Percentiles rank a stretch among this genome's conserved stretches.
Conservation (phyloP, 1,140 invertebrate genomes). For the Anadara kagoshimensis region DNA sequence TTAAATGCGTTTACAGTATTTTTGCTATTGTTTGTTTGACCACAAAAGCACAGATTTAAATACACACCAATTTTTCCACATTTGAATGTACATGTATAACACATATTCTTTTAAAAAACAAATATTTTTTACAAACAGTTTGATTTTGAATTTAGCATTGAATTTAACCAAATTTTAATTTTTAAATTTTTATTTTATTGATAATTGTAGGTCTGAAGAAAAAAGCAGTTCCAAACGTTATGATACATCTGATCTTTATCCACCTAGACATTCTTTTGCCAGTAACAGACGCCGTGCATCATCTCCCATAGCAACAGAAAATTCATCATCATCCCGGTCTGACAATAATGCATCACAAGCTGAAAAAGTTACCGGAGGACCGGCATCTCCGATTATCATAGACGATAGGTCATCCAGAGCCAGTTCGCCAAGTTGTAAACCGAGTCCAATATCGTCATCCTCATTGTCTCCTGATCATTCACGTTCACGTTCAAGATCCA, state of each 20-base stretch:
- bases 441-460: constrained; percentile 41
- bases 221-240: constrained; percentile 45
- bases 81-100: too few species aligned
- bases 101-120: too few species aligned
- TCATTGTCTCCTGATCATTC: constrained; percentile 20
- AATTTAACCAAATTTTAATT: too few species aligned
- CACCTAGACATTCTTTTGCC: constrained; percentile 43
- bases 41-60: too few species aligned
- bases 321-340: neutral
- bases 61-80: too few species aligned
- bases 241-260: constrained; percentile 58
- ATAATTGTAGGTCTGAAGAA: constrained; percentile 22
- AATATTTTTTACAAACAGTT: too few species aligned
- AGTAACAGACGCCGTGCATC: constrained; percentile 23
- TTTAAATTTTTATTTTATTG: too few species aligned
- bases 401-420: constrained; percentile 17
- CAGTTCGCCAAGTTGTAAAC: constrained; percentile 3
- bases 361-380: neutral
- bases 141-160: too few species aligned
- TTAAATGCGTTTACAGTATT: too few species aligned
- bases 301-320: constrained; percentile 11
- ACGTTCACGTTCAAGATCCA: constrained; percentile 13
- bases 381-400: neutral
- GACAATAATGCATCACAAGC: neutral
- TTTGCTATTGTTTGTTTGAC: too few species aligned